A percentile compares a stretch with the other conserved stretches of the same genome.
Evolutionary conservation across 1,140 invertebrate species (phyloP).

Genomic region (Anthonomus grandis): DNA sequence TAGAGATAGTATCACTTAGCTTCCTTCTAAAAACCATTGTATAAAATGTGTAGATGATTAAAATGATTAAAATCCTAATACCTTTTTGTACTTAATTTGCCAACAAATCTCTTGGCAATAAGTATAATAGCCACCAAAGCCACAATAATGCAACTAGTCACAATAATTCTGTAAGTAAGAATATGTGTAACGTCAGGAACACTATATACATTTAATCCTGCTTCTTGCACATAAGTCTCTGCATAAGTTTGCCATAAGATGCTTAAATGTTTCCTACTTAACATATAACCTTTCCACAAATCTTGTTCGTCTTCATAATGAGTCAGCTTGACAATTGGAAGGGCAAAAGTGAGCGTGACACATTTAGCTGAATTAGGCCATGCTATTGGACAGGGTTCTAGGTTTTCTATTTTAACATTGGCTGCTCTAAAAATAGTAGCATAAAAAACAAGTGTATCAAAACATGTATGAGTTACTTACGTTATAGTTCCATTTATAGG

Average conservation of each 20-base stretch:
- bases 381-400: slow-evolving; percentile 16
- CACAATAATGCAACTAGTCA: slow-evolving; percentile 12
- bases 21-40: slow-evolving; percentile 21
- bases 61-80: not conserved
- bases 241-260: slow-evolving; percentile 27
- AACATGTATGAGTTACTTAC: slow-evolving; percentile 12
- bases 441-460: not conserved
- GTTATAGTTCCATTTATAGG: slow-evolving; percentile 19
- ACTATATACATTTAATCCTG: slow-evolving; percentile 7
- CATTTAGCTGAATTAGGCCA: slow-evolving; percentile 28
- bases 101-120: not conserved
- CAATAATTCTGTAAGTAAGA: slow-evolving; percentile 1
- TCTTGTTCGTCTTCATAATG: not conserved
- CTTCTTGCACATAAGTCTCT: slow-evolving; percentile 10
- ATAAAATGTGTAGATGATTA: not conserved
- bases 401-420: slow-evolving; percentile 23
- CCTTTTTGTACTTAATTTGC: slow-evolving; percentile 16
- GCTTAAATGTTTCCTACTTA: slow-evolving; percentile 19
- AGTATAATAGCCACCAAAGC: slow-evolving; percentile 12
- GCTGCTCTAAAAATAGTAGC: slow-evolving; percentile 17
- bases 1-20: slow-evolving; percentile 16
- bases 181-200: slow-evolving; percentile 13
- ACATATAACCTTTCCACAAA: slow-evolving; percentile 28
- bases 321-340: slow-evolving; percentile 21
- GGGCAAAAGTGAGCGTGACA: slow-evolving; percentile 21